These are phyloP conservation scores for Lordiphosa andalusiaca DNA, from an alignment of 2,888 invertebrate species.

Conservation along the genomic window DNA sequence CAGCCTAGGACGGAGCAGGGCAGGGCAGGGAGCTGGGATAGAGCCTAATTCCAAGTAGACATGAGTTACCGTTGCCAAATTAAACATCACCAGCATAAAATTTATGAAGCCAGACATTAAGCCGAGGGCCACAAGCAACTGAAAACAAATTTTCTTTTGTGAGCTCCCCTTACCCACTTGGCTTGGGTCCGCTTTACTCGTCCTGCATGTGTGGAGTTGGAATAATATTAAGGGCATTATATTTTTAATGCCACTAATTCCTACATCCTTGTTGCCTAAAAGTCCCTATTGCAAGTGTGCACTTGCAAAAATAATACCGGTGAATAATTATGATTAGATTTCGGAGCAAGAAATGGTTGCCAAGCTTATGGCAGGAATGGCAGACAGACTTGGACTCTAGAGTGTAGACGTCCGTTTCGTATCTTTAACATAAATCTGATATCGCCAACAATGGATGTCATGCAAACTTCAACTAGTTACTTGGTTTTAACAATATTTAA, in stretches of 20 bases:
- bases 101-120: slow-evolving; percentile 73
- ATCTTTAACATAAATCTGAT: too few relatives aligned
- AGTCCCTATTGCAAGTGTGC: slow-evolving; percentile 5
- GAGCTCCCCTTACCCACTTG: background rate
- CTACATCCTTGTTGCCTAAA: slow-evolving; percentile 16
- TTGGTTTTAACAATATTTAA: too few relatives aligned
- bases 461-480: too few relatives aligned
- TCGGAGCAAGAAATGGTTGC: too few relatives aligned
- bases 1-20: slow-evolving; percentile 10
- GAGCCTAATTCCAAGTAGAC: slow-evolving; percentile 62
- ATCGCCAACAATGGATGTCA: too few relatives aligned
- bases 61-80: slow-evolving; percentile 72
- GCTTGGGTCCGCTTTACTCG: background rate
- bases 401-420: too few relatives aligned
- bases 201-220: slow-evolving; percentile 7
- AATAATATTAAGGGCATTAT: slow-evolving; percentile 30
- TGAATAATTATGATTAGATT: too few relatives aligned
- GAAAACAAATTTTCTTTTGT: slow-evolving; percentile 42
- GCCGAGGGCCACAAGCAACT: slow-evolving; percentile 35
- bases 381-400: too few relatives aligned
- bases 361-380: too few relatives aligned
- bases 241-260: slow-evolving; percentile 36
- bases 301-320: too few relatives aligned
- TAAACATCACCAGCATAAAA: slow-evolving; percentile 75
- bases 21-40: background rate